phyloP scores from a whole-genome alignment of 2,113 vertebrate species.

The Rhabdomys dilectus region DNA sequence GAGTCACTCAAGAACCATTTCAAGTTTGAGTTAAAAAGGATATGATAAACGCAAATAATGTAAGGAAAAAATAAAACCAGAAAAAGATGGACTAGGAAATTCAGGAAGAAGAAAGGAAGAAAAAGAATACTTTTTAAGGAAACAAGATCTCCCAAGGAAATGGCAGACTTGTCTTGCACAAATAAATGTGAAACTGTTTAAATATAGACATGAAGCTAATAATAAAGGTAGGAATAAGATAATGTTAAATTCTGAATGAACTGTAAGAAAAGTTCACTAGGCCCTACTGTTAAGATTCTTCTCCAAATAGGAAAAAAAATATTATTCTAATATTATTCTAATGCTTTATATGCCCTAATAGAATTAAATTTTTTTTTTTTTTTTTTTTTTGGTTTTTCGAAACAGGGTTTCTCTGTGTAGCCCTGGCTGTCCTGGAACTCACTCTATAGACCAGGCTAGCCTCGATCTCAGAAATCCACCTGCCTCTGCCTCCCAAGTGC shows the following conservation, averaged over 20 bases:
- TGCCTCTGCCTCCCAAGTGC: too few species aligned
- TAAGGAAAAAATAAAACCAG: background rate
- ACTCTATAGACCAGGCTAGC: too few species aligned
- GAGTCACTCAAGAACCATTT: background rate
- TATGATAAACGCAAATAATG: constrained; percentile 44
- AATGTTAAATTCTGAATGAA: background rate
- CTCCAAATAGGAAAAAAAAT: background rate
- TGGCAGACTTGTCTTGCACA: background rate
- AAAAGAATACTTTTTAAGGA: background rate
- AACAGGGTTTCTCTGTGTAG: too few species aligned
- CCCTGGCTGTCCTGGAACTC: too few species aligned
- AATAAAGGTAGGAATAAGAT: background rate
- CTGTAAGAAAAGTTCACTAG: background rate
- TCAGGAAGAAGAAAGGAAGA: background rate
- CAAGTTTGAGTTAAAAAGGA: constrained; percentile 36
- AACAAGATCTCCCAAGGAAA: background rate
- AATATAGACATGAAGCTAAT: background rate
- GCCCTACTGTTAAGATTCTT: background rate
- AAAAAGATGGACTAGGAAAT: constrained; percentile 20
- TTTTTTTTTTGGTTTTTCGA: too few species aligned
- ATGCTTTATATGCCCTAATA: background rate
- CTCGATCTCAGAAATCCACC: too few species aligned
- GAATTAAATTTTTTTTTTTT: background rate
- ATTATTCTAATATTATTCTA: background rate
- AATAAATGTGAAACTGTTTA: background rate